These are phyloP conservation scores for Falcaria lacertinaria DNA, from an alignment of 2,888 invertebrate species.

Conservation along the genomic window DNA sequence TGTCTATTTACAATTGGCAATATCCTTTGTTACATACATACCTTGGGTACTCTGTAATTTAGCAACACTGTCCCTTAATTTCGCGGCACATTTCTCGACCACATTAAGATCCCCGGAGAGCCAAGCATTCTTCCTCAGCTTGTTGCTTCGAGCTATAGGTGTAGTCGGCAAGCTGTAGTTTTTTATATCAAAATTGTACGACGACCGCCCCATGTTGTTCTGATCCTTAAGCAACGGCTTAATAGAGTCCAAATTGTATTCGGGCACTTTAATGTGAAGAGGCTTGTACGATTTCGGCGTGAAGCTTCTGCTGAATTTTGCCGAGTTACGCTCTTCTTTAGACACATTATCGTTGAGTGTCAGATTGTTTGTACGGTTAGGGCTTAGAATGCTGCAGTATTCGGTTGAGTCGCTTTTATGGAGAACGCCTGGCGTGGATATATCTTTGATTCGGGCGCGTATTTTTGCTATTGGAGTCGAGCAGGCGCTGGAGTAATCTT, in stretches of 20 bases:
- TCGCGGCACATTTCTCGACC: conserved; percentile 25
- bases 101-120: conserved; percentile 61
- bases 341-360: conserved; percentile 35
- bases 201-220: conserved; percentile 39
- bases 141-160: conserved; percentile 77
- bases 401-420: conserved; percentile 73
- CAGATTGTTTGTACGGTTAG: conserved; percentile 49
- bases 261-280: conserved; percentile 68
- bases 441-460: conserved; percentile 51
- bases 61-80: conserved; percentile 14
- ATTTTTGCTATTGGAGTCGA: conserved; percentile 65
- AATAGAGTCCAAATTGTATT: conserved; percentile 60
- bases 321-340: conserved; percentile 44
- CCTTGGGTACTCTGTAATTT: conserved; percentile 27
- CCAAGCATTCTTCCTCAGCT: conserved; percentile 77
- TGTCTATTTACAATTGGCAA: no score
- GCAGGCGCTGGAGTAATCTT: conserved; percentile 58
- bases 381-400: conserved; percentile 71
- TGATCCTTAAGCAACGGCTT: conserved; percentile 53
- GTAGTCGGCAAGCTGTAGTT: conserved; percentile 73
- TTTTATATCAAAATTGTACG: conserved; percentile 71
- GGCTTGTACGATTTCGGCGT: conserved; percentile 72
- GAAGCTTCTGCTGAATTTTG: conserved; percentile 65
- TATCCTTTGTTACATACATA: conserved; percentile 10
- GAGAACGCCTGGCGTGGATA: conserved; percentile 53